Conservation (phyloP, 2,888 invertebrate genomes). For the Hirtodrosophila histrioides region DNA sequence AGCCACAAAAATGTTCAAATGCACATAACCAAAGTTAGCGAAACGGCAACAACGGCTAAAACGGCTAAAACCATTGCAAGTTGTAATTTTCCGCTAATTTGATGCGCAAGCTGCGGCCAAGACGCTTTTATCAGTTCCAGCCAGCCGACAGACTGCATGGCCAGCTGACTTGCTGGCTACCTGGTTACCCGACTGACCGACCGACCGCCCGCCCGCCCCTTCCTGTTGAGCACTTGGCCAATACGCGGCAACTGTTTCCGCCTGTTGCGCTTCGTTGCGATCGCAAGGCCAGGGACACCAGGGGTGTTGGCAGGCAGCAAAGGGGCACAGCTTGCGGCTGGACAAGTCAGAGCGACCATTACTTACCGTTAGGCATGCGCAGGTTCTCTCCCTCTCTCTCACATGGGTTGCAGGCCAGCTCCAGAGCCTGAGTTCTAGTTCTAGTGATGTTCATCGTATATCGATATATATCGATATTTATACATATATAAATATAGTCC, state of each 20-base stretch:
- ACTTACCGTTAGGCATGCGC: conserved; percentile 44
- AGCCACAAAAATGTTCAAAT: conserved; percentile 40
- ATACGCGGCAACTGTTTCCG: conserved; percentile 52
- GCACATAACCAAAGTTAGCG: conserved; percentile 53
- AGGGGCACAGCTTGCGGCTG: conserved; percentile 3
- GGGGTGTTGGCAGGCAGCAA: neutral
- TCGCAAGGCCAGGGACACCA: conserved; percentile 32
- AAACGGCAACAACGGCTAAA: conserved; percentile 34
- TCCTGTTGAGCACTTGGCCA: conserved; percentile 32
- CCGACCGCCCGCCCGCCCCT: conserved; percentile 10
- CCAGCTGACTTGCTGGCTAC: conserved; percentile 28
- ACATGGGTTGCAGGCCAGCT: neutral
- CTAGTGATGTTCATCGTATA: too few relatives aligned
- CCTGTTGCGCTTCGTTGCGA: conserved; percentile 64
- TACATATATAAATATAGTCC: too few relatives aligned
- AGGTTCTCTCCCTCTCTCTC: too few relatives aligned
- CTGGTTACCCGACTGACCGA: neutral
- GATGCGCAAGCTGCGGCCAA: conserved; percentile 51
- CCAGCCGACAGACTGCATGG: conserved; percentile 7
- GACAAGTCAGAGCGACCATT: conserved; percentile 31
- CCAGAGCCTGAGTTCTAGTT: too few relatives aligned
- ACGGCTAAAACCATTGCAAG: conserved; percentile 34
- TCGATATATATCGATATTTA: too few relatives aligned
- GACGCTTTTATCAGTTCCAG: conserved; percentile 44
- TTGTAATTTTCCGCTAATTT: conserved; percentile 77